A percentile compares a stretch with the other conserved stretches of the same genome.
Conservation (phyloP, 37 sponge, comb jelly and placozoan genomes). For the Cladorhizidae sp. region DNA sequence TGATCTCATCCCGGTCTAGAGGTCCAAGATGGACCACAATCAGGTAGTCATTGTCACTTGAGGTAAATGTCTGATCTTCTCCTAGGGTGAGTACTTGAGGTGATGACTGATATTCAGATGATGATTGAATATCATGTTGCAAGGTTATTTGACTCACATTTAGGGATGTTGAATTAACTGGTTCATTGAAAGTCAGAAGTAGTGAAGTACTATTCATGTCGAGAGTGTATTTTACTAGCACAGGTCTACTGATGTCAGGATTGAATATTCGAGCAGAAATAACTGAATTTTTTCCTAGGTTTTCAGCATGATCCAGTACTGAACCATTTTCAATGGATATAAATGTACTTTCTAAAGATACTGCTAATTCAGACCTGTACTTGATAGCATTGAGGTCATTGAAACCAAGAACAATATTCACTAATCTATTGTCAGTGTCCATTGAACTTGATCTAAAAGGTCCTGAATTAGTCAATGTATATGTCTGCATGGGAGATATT, state of each 20-base stretch:
- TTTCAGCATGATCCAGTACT: conserved; percentile 68
- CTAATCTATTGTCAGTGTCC: conserved; percentile 75
- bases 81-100: conserved; percentile 70
- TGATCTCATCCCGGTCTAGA: conserved; percentile 85
- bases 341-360: conserved; percentile 48
- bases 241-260: conserved; percentile 71
- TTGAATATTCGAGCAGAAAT: conserved; percentile 51
- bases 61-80: conserved; percentile 54
- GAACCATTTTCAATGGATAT: conserved; percentile 75
- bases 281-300: conserved; percentile 39
- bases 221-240: conserved; percentile 74
- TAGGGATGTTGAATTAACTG: conserved; percentile 74
- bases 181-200: conserved; percentile 84
- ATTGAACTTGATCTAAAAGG: conserved; percentile 64
- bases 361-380: conserved; percentile 67
- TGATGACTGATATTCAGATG: conserved; percentile 72
- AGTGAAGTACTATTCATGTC: conserved; percentile 76
- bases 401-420: conserved; percentile 76
- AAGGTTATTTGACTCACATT: conserved; percentile 68
- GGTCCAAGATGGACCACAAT: conserved; percentile 78
- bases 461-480: conserved; percentile 51
- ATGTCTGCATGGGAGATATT: conserved; percentile 15
- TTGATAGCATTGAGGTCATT: conserved; percentile 90
- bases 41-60: conserved; percentile 73
- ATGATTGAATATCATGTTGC: conserved; percentile 56